A percentile compares a stretch with the other conserved stretches of the same genome.
These are phyloP conservation scores for Virgularia gustaviana DNA, from an alignment of 92 coral and sea anemone species.

Conservation along the genomic window DNA sequence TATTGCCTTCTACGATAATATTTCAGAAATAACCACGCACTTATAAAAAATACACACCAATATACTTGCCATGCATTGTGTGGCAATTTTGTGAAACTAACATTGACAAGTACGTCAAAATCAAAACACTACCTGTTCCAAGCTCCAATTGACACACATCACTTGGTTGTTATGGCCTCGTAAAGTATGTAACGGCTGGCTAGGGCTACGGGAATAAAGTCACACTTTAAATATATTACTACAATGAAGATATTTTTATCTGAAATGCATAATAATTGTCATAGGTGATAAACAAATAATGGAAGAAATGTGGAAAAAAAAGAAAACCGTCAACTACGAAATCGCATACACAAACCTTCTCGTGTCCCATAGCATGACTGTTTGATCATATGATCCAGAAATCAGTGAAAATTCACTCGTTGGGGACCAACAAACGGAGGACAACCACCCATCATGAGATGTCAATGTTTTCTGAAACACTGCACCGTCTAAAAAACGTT, in stretches of 20 bases:
- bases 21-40: no score
- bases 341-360: conserved; percentile 63
- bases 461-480: conserved; percentile 73
- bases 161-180: conserved; percentile 92
- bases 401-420: conserved; percentile 73
- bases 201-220: conserved; percentile 49
- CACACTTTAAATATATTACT: background rate
- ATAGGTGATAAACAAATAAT: background rate
- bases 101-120: no score
- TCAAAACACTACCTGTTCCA: conserved; percentile 68
- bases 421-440: conserved; percentile 94
- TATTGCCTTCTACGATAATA: background rate
- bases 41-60: no score
- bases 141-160: conserved; percentile 87
- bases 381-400: conserved; percentile 90
- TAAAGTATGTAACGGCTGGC: conserved; percentile 73
- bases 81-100: no score
- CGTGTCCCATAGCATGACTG: conserved; percentile 94
- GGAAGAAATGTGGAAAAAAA: background rate
- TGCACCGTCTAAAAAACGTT: conserved; percentile 73
- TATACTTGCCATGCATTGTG: no score
- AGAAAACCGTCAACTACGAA: background rate
- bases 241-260: background rate
- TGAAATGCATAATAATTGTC: background rate
- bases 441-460: conserved; percentile 96